A percentile compares a stretch with the other conserved stretches of the same genome.
phyloP scores from a whole-genome alignment of 2,888 invertebrate genomes.

The Eupeodes luniger region DNA sequence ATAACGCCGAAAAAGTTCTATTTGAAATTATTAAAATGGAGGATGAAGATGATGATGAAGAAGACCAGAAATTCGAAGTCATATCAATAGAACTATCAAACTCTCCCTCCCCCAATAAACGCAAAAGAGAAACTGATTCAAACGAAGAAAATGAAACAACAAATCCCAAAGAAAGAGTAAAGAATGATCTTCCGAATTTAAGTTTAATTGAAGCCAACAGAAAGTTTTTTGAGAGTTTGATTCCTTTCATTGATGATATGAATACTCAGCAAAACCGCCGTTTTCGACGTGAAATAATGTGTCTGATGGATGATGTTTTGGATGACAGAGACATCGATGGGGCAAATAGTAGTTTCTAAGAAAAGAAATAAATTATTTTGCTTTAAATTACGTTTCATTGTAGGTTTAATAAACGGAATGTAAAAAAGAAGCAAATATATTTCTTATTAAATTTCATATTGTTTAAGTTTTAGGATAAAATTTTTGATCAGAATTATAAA shows the following conservation, averaged over 20 bases:
- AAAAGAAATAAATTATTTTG: neutral
- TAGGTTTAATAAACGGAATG: too few species aligned
- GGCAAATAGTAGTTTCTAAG: neutral
- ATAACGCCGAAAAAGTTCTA: neutral
- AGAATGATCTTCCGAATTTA: neutral
- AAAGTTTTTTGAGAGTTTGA: slow-evolving; percentile 25
- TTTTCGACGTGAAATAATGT: slow-evolving; percentile 33
- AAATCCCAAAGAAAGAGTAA: neutral
- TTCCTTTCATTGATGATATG: slow-evolving; percentile 26
- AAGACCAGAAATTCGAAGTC: neutral
- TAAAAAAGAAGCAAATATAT: too few species aligned
- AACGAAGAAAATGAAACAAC: neutral
- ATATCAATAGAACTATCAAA: too few species aligned
- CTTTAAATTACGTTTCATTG: too few species aligned
- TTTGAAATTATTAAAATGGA: slow-evolving; percentile 9
- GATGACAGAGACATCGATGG: slow-evolving; percentile 9
- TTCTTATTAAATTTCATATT: too few species aligned
- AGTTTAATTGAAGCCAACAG: slow-evolving; percentile 16
- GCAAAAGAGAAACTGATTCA: neutral
- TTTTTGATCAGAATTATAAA: too few species aligned
- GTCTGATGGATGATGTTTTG: slow-evolving; percentile 20
- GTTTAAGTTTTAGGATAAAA: too few species aligned
- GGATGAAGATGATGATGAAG: neutral
- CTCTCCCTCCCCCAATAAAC: neutral
- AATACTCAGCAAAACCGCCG: slow-evolving; percentile 15